Evolutionary conservation across 2,888 invertebrate species (phyloP), one percentile per base, ranked within the genome.

Genomic region (Aromia moschata): DNA sequence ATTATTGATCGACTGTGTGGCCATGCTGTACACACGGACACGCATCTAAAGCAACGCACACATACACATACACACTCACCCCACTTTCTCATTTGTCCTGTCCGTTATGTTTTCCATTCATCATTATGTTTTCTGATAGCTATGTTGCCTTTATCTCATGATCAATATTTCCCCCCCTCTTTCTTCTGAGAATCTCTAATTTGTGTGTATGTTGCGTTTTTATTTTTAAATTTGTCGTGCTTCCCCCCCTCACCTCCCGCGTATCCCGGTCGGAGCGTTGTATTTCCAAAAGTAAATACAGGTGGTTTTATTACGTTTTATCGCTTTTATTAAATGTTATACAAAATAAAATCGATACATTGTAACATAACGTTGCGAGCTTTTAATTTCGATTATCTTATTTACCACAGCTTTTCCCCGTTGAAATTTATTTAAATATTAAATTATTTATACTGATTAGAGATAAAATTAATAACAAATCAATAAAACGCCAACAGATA

Each of bases 141-240:
- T 71, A 70, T 74, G 74, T 74, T 74, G 74, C 75, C 74, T 78
- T 77, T 78, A 79, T 79, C 77, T 77, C 71, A 77, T 79, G 78
- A 80, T 80, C 79, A 78, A 79, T 79, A 80, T 77, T 78, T 78
- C 73, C 74, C 76, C 74, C n/a, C n/a, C n/a, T n/a, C n/a, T n/a
- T 64, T 64, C 72, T 76, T 75, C 73, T 71, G 70, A 70, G 73
- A 75, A 76, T 74, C 72, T 69, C 69, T 70, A 58, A 51, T 56
- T 55, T 44, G 45, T 47, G n/a, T n/a, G 33, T 60, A 56, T 62
- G 57, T 61, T 65, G 68, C 69, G 64, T 74, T 74, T 70, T 72
- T 71, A 71, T 73, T 74, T n/a, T 73, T 58, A 62, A 65, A 57
- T 41, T 65, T 60, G 58, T 63, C 62, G 63, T 65, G 65, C 49